Base-by-base conservation (phyloP, 2,888 invertebrate genomes). In the Pheosia gnoma region DNA sequence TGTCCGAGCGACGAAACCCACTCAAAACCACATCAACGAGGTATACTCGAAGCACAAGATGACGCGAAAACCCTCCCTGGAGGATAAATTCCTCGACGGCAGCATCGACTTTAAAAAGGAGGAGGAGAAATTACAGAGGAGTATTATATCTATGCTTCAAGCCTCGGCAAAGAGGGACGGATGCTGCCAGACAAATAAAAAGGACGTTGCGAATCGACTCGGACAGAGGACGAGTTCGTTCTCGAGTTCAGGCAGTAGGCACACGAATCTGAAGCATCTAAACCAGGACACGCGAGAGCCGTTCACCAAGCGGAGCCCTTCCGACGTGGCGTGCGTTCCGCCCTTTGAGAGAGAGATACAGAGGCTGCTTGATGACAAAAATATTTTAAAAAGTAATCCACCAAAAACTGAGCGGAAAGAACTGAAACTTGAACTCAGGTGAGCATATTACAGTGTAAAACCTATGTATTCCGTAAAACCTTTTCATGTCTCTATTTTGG, bases 311-410 rank as follows among this genome's bases (percentile, higher is more conserved):
- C 84, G 94, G 39, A 94, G 93, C 77, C 94, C 94, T 0, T 86
- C 90, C 3, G 94, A 94, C 71, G 91, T 94, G 56, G 94, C 92
- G 36, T 93, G 93, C 74, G 92, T 94, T 65, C 95, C 95, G 60
- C 96, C 97, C 37, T 97, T 97, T 83, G 97, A 97, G 90, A 94
- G 96, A 79, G 97, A 97, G 86, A 96, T 97, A 74, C 96, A 97
- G 86, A 95, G 96, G 85, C 94, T 97, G 75, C 93, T 97, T 70
- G 96, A 96, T 77, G 96, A 96, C 80, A 96, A 96, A 83, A 95
- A 95, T 86, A 84, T 95, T 64, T 90, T 95, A 64, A 95, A 95
- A 80, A 94, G 94, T 78, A 95, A 94, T 77, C 94, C 95, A 58
- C 94, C 94, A 39, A 95, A 95, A 83, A 87, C 94, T 59, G 95